Evolutionary conservation across 2,888 invertebrate genomes (phyloP).

Genomic region (Troglohyphantes excavatus): DNA sequence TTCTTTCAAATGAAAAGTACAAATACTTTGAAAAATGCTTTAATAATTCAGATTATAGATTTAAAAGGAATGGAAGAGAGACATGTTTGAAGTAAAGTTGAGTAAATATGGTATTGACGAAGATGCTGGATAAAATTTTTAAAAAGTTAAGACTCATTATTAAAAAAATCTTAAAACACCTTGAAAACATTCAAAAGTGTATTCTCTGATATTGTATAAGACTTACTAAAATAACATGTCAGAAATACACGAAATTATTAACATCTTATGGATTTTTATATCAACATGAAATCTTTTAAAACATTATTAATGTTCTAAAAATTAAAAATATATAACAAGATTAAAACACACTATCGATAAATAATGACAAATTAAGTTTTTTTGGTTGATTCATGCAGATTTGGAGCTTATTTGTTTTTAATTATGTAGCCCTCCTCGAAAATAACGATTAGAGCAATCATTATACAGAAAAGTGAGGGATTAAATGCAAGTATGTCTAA

Average conservation of each 20-base stretch:
- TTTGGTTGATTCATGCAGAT: conserved; percentile 43
- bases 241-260: neutral
- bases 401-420: conserved; percentile 27
- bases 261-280: neutral
- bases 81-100: neutral
- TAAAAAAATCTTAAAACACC: neutral
- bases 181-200: neutral
- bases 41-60: too few relatives aligned
- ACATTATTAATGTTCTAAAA: neutral
- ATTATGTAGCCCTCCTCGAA: neutral
- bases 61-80: neutral
- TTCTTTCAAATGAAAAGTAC: too few relatives aligned
- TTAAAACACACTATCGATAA: neutral
- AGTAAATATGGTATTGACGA: neutral
- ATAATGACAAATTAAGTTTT: neutral
- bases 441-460: conserved; percentile 6
- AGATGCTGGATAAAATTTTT: neutral
- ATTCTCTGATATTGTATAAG: neutral
- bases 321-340: neutral
- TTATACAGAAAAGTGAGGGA: neutral
- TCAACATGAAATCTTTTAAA: neutral
- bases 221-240: neutral
- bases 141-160: neutral
- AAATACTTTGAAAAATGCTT: too few relatives aligned
- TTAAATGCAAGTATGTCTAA: conserved; percentile 18